Evolutionary conservation across 2,888 invertebrate genomes (phyloP).

Genomic region (Phanerotoma sp.): DNA sequence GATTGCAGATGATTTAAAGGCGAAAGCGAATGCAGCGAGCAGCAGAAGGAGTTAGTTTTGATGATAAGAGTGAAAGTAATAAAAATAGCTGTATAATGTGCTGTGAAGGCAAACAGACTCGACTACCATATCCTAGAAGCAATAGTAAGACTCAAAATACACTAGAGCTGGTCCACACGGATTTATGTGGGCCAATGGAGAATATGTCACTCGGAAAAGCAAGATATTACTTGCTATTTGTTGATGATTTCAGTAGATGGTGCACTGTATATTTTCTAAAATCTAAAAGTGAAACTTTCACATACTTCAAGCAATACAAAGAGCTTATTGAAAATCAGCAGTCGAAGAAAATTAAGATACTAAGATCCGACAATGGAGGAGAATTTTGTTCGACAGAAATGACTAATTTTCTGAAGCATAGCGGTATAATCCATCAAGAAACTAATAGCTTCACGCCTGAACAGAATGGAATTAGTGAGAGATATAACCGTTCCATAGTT

Average conservation of each 20-base stretch:
- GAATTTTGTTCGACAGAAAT: conserved; percentile 3
- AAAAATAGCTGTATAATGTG: conserved; percentile 33
- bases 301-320: conserved; percentile 21
- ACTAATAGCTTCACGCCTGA: conserved; percentile 40
- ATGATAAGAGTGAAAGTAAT: too few species aligned
- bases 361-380: conserved; percentile 11
- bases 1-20: too few species aligned
- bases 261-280: conserved; percentile 35
- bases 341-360: conserved; percentile 22
- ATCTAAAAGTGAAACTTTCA: conserved; percentile 33
- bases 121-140: conserved; percentile 31
- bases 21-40: too few species aligned
- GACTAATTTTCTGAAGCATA: neutral
- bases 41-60: too few species aligned
- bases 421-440: conserved; percentile 28
- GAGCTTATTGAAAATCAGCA: conserved; percentile 21
- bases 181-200: conserved; percentile 51
- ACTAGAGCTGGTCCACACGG: conserved; percentile 47
- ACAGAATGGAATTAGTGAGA: conserved; percentile 45
- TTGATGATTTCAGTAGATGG: conserved; percentile 45
- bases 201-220: conserved; percentile 44
- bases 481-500: conserved; percentile 34
- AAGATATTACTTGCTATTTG: conserved; percentile 41
- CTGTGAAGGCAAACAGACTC: conserved; percentile 37
- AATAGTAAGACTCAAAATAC: conserved; percentile 29